Evolutionary conservation across 2,797 vertebrate species (phyloP), one percentile per base, ranked within the genome.

Genomic region (Avahi laniger): DNA sequence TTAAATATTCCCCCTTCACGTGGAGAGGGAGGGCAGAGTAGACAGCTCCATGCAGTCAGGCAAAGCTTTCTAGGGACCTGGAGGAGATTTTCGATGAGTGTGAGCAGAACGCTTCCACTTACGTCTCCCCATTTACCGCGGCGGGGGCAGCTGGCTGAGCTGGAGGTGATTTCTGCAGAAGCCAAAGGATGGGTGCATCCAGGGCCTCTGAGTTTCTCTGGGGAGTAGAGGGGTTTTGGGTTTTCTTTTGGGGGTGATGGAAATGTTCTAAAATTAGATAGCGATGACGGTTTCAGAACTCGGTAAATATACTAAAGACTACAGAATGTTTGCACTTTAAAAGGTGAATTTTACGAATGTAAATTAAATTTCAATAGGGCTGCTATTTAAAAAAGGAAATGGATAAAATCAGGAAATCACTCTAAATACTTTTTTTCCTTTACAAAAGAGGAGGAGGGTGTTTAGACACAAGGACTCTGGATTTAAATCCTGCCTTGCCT

Each of bases 321-420:
- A 52, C 38, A 4, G 48, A 61, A 46, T 3, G 41, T 46, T 59
- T 75, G 65, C 10, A 28, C 35, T 84, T 81, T 67, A 59, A 82
- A 93, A 88, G 50, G 76, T 59, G 48, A 92, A 30, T 76, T 26
- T 41, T 73, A 26, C n/a, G 46, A 30, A 76, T 78, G 84, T 18
- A 89, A 76, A 92, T 80, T 86, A 75, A 83, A 89, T 87, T 92
- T 85, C 72, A 54, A 82, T 24, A 61, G 81, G 73, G 22, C 28
- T 83, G 67, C 70, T 91, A 76, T 72, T 24, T 67, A 28, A 43
- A 88, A 48, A 67, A 24, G 11, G 41, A 63, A 43, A 72, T 28
- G 81, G 63, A 73, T 33, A 52, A 76, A 85, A 76, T 76, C 73
- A 76, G 46, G 48, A 82, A 81, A 43, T 83, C 76, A 59, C 43